Percentiles rank a stretch among this genome's conserved stretches.
phyloP scores from a whole-genome alignment of 2,888 invertebrate species.

The Amphipyra tragopoginis region DNA sequence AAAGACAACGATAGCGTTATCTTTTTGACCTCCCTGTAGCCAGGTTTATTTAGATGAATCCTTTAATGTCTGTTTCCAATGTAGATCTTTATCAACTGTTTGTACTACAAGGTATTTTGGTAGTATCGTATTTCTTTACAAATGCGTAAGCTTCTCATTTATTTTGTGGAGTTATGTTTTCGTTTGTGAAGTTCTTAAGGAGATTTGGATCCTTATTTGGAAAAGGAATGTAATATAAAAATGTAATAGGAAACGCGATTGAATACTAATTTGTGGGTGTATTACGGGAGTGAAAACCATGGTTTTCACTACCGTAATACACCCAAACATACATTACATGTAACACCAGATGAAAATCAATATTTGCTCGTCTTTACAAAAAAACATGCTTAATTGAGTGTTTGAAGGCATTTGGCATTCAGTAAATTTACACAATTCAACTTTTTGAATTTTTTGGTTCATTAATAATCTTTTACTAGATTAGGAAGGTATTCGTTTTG shows the following conservation, averaged over 20 bases:
- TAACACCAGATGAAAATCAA: neutral
- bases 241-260: constrained; percentile 4
- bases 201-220: constrained; percentile 15
- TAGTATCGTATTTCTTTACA: constrained; percentile 24
- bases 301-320: no score
- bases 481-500: constrained; percentile 1
- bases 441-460: no score
- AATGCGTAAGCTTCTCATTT: constrained; percentile 30
- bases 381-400: neutral
- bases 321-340: no score
- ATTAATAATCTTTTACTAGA: no score
- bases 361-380: neutral
- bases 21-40: constrained; percentile 58
- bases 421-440: neutral
- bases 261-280: constrained; percentile 2
- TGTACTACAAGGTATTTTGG: constrained; percentile 18
- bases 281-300: constrained; percentile 6
- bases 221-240: constrained; percentile 1
- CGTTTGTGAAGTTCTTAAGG: constrained; percentile 15
- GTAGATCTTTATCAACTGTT: constrained; percentile 43
- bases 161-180: constrained; percentile 30
- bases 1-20: constrained; percentile 66
- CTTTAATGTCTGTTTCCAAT: constrained; percentile 49
- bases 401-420: neutral
- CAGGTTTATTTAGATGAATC: constrained; percentile 47